Conservation (phyloP, 1,140 invertebrate species). For the Lanistes nyassanus region DNA sequence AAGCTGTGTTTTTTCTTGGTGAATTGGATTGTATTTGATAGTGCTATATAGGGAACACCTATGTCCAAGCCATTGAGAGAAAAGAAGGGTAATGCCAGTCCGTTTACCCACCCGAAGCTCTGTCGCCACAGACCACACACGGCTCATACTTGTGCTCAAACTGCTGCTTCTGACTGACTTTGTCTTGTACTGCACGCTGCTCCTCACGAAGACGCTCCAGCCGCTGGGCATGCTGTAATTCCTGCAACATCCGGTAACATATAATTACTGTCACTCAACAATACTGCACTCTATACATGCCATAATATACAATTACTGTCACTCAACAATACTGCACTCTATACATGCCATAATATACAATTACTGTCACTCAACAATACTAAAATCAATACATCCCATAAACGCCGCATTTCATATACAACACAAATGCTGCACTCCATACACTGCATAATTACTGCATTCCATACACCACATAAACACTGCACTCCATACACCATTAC, state of each 20-base stretch:
- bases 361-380: background rate
- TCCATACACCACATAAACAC: too few relatives aligned
- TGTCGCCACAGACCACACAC: constrained; percentile 93
- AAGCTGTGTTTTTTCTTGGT: too few relatives aligned
- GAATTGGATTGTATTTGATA: too few relatives aligned
- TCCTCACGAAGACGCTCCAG: constrained; percentile 58
- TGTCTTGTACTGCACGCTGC: constrained; percentile 51
- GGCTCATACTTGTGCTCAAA: constrained; percentile 75
- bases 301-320: background rate
- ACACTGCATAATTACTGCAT: too few relatives aligned
- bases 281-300: background rate
- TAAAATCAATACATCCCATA: background rate
- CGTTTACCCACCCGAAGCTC: constrained; percentile 60
- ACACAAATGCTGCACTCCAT: too few relatives aligned
- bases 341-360: background rate
- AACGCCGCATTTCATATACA: too few relatives aligned
- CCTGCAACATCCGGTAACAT: constrained; percentile 35
- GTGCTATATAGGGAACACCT: too few relatives aligned
- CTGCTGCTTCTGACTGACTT: constrained; percentile 51
- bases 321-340: background rate
- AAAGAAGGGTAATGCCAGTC: too few relatives aligned
- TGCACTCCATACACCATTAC: too few relatives aligned
- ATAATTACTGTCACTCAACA: background rate
- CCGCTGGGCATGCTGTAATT: constrained; percentile 56
- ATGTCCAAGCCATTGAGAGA: too few relatives aligned